These are phyloP conservation scores for Jacana jacana DNA, from an alignment of 2,113 vertebrate genomes.

Conservation along the genomic window DNA sequence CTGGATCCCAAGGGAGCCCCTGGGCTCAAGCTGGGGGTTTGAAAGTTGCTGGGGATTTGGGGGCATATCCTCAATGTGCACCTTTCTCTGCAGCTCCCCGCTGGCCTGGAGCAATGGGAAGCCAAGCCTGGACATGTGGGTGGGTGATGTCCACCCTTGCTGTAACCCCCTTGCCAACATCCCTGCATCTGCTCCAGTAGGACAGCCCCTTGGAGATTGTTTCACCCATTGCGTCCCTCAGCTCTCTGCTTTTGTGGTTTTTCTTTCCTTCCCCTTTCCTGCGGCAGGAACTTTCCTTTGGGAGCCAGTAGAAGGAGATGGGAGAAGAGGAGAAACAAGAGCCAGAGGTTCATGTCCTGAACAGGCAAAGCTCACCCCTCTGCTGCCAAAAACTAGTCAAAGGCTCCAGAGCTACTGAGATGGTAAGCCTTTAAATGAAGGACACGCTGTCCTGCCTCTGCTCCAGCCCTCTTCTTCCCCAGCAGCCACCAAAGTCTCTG, in stretches of 20 bases:
- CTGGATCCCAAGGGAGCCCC: neutral
- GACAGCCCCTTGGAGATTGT: accelerated
- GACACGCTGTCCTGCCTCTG: neutral
- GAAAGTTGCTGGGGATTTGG: neutral
- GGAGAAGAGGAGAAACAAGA: neutral
- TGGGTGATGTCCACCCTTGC: accelerated
- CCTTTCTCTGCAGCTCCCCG: neutral
- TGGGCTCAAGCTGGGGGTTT: neutral
- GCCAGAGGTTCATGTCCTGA: neutral
- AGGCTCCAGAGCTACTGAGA: neutral
- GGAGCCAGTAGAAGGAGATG: neutral
- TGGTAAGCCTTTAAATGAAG: neutral
- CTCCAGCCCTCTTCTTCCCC: neutral
- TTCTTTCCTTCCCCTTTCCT: neutral
- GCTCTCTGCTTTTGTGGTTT: neutral
- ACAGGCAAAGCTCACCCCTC: neutral
- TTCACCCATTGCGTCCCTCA: neutral
- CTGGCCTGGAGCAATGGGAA: neutral
- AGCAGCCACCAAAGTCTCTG: neutral
- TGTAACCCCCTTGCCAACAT: neutral
- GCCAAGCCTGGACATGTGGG: neutral
- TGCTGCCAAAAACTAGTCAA: neutral
- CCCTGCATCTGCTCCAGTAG: neutral
- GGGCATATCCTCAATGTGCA: accelerated
- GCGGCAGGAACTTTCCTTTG: neutral